Evolutionary conservation across 2,113 vertebrate genomes (phyloP).

Genomic region (Hiodon tergisus): DNA sequence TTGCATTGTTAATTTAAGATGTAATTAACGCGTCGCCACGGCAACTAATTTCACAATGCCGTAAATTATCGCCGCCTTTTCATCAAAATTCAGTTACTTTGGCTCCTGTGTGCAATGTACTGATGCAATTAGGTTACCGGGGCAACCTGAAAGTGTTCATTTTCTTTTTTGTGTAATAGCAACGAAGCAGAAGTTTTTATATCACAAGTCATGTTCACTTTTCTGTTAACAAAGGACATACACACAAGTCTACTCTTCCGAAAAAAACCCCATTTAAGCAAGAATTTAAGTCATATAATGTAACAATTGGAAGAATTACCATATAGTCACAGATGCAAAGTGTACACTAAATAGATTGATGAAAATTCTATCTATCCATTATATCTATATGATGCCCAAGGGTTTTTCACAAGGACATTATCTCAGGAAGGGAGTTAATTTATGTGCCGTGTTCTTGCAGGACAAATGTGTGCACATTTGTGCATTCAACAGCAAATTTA

Average conservation of each 20-base stretch:
- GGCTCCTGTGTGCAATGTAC: slow-evolving; percentile 99
- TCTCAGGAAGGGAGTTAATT: slow-evolving; percentile 53
- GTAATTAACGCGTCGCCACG: slow-evolving; percentile 99
- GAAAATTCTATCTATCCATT: slow-evolving; percentile 38
- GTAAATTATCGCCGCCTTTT: slow-evolving; percentile 99
- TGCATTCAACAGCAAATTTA: slow-evolving; percentile 32
- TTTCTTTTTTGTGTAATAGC: slow-evolving; percentile 95
- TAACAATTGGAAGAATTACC: slow-evolving; percentile 33
- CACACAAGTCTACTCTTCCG: slow-evolving; percentile 33
- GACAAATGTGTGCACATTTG: slow-evolving; percentile 35
- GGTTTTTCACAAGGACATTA: slow-evolving; percentile 53
- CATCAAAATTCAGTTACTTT: slow-evolving; percentile 99
- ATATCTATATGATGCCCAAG: slow-evolving; percentile 45
- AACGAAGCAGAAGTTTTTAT: slow-evolving; percentile 88
- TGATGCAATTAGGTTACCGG: slow-evolving; percentile 99
- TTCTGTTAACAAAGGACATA: slow-evolving; percentile 52
- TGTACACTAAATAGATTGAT: slow-evolving; percentile 41
- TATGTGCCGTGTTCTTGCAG: slow-evolving; percentile 48
- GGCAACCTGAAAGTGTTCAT: slow-evolving; percentile 98
- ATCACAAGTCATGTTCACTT: slow-evolving; percentile 75
- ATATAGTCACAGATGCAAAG: slow-evolving; percentile 14
- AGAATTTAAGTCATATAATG: slow-evolving; percentile 16
- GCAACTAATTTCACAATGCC: slow-evolving; percentile 99
- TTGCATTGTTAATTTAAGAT: slow-evolving; percentile 99
- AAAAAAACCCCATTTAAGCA: slow-evolving; percentile 25